Percentiles rank a stretch among this genome's conserved stretches.
phyloP scores from a whole-genome alignment of 2,113 vertebrate genomes.

The Centropus unirufus region DNA sequence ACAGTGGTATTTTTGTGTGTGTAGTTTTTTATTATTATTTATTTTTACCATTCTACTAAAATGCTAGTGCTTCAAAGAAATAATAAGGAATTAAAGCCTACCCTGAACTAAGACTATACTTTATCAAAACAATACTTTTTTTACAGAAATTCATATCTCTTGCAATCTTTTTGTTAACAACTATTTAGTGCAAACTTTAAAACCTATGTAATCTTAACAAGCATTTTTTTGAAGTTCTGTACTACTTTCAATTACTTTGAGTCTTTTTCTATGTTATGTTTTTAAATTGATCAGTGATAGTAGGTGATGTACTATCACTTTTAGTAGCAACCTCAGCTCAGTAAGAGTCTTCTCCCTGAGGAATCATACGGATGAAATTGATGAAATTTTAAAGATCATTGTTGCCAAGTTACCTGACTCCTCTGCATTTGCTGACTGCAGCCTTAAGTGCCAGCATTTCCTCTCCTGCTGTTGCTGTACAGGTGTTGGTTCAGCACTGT shows the following conservation, averaged over 20 bases:
- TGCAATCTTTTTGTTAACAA: not conserved
- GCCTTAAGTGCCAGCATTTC: not conserved
- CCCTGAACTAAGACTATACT: not conserved
- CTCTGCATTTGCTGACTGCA: not conserved
- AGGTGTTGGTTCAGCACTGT: not conserved
- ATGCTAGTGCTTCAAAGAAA: not conserved
- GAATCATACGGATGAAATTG: not conserved
- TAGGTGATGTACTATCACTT: not conserved
- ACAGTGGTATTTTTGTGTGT: not conserved
- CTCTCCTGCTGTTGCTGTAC: not conserved
- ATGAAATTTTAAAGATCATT: not conserved
- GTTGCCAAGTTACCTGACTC: not conserved
- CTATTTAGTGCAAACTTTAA: not conserved
- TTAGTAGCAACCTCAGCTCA: not conserved
- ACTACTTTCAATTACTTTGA: not conserved
- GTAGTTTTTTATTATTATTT: not conserved
- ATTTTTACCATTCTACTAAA: not conserved
- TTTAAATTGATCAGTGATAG: not conserved
- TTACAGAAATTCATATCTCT: not conserved
- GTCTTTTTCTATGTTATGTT: rapidly evolving
- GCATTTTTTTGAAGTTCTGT: not conserved
- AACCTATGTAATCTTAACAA: not conserved
- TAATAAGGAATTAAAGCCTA: not conserved
- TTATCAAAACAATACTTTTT: not conserved
- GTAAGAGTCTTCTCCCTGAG: not conserved